Evolutionary conservation across 2,113 vertebrate species (phyloP).

Genomic region (Cynopterus brachyotis): DNA sequence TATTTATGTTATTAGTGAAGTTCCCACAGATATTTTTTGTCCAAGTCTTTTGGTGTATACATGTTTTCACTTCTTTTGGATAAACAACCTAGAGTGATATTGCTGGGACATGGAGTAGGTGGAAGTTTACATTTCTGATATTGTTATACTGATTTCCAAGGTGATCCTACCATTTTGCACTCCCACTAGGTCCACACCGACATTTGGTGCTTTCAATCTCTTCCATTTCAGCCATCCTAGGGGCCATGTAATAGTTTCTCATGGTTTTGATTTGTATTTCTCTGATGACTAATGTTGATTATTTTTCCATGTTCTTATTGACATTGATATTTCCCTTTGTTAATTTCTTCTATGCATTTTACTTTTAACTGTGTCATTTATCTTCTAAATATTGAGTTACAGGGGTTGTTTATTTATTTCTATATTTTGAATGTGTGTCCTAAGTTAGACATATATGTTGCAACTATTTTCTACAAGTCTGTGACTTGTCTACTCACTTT

Average conservation of each 20-base stretch:
- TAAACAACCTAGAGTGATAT: not conserved
- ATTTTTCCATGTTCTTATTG: not conserved
- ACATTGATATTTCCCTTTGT: not conserved
- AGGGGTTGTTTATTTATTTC: not conserved
- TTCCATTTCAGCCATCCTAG: not conserved
- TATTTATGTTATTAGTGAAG: not conserved
- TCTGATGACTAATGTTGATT: not conserved
- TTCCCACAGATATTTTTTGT: not conserved
- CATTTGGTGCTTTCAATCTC: not conserved
- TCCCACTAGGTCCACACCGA: too few relatives aligned
- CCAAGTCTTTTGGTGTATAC: not conserved
- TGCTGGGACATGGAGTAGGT: not conserved
- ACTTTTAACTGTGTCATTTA: not conserved
- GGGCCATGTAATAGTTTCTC: not conserved
- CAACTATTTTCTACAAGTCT: not conserved
- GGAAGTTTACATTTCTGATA: not conserved
- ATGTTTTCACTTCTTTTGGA: not conserved
- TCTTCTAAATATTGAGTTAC: not conserved
- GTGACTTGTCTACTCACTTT: not conserved
- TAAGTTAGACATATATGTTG: not conserved
- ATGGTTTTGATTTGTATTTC: not conserved
- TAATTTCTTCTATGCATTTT: not conserved
- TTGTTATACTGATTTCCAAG: not conserved
- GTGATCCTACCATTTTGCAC: not conserved
- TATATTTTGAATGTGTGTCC: not conserved